Percentiles rank a stretch among this genome's conserved stretches.
phyloP scores from a whole-genome alignment of 2,888 invertebrate genomes.

The Lobophora halterata region DNA sequence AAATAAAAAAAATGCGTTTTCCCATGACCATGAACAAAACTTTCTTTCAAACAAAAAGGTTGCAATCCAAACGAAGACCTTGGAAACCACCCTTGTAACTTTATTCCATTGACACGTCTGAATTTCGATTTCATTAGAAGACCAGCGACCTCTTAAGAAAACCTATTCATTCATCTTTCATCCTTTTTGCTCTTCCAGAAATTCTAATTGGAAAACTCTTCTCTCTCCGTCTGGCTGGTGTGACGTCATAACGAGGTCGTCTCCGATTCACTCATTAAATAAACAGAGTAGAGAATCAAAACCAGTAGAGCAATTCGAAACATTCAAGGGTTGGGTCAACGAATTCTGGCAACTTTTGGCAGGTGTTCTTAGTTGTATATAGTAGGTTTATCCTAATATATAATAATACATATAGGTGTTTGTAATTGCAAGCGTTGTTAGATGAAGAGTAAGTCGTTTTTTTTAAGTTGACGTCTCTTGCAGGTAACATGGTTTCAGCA shows the following conservation, averaged over 20 bases:
- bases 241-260: conserved; percentile 77
- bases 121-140: conserved; percentile 61
- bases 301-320: conserved; percentile 9
- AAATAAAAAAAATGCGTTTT: conserved; percentile 18
- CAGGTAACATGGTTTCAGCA: too few species aligned
- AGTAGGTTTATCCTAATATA: too few species aligned
- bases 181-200: conserved; percentile 42
- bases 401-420: too few species aligned
- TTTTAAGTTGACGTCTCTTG: too few species aligned
- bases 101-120: conserved; percentile 46
- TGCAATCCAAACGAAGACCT: conserved; percentile 21
- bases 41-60: conserved; percentile 23
- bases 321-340: too few species aligned
- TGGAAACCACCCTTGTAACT: conserved; percentile 18
- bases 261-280: conserved; percentile 77
- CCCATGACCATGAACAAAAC: conserved; percentile 31
- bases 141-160: conserved; percentile 57
- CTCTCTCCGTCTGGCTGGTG: conserved; percentile 52
- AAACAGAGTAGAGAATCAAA: conserved; percentile 58
- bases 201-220: conserved; percentile 30
- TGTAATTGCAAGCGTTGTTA: too few species aligned
- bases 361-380: too few species aligned
- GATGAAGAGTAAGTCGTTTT: too few species aligned
- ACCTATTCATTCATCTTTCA: conserved; percentile 60
- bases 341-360: too few species aligned